These are phyloP conservation scores for Rhopalosiphum nymphaeae DNA, from an alignment of 2,888 invertebrate genomes.

Conservation along the genomic window DNA sequence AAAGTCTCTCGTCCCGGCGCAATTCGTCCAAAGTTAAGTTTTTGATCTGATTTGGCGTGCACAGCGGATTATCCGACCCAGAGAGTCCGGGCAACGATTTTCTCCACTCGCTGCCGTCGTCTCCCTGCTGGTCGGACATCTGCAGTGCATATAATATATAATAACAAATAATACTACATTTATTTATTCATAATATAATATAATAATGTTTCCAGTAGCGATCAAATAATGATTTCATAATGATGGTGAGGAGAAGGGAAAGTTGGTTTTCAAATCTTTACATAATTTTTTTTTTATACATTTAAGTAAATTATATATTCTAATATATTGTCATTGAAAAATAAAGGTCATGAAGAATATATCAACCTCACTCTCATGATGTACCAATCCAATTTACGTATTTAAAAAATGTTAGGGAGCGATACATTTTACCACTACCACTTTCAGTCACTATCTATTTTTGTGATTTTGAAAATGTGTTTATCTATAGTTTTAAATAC, in stretches of 20 bases:
- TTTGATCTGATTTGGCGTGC: background rate
- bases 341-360: no score
- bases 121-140: slow-evolving; percentile 23
- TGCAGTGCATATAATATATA: background rate
- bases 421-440: background rate
- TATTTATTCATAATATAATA: background rate
- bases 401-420: no score
- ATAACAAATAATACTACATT: background rate
- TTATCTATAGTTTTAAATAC: background rate
- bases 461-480: background rate
- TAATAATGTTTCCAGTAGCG: no score
- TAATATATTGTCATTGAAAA: no score
- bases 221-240: background rate
- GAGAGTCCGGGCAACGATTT: background rate
- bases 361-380: no score
- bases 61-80: background rate
- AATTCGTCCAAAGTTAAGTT: background rate
- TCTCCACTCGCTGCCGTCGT: background rate
- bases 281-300: background rate
- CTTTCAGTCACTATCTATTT: background rate
- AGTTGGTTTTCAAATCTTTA: background rate
- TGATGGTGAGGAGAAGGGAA: background rate
- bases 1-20: background rate
- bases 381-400: no score
- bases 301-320: background rate